Evolutionary conservation across 2,888 invertebrate species (phyloP).

Genomic region (Tubulanus polymorphus): DNA sequence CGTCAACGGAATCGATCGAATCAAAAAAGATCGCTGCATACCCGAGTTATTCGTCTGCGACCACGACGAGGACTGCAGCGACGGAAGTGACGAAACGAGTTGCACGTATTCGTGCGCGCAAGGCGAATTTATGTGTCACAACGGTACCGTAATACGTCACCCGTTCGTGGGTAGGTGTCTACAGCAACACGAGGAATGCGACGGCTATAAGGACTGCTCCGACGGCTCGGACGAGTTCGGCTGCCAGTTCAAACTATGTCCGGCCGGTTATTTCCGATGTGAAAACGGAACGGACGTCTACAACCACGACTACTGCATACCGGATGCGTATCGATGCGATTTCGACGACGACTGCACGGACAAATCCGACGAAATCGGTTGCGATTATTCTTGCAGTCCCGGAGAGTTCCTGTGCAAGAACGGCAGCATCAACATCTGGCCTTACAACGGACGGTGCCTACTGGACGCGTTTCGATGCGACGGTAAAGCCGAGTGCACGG

Average conservation of each 20-base stretch:
- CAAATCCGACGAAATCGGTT: not conserved
- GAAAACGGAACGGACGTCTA: conserved; percentile 12
- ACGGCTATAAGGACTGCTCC: not conserved
- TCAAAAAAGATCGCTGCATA: not conserved
- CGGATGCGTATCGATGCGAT: conserved; percentile 3
- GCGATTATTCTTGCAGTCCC: not conserved
- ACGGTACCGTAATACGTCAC: not conserved
- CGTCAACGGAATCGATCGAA: not conserved
- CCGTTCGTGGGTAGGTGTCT: not conserved
- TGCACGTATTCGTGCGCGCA: not conserved
- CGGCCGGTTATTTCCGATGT: conserved; percentile 14
- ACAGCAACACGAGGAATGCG: not conserved
- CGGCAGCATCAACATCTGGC: not conserved
- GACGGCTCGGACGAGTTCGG: not conserved
- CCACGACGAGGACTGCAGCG: not conserved
- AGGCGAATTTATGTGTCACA: not conserved
- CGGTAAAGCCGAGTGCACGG: conserved; percentile 17
- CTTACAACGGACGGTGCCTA: conserved; percentile 1
- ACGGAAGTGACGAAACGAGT: not conserved
- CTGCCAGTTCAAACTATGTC: not conserved
- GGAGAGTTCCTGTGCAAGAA: not conserved
- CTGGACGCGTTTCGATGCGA: conserved; percentile 12
- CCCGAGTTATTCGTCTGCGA: not conserved
- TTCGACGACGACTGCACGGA: not conserved
- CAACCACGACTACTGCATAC: conserved; percentile 14